Evolutionary conservation across 2,797 vertebrate genomes (phyloP), one percentile per base, ranked within the genome.

Genomic region (Gadopsis marmoratus): DNA sequence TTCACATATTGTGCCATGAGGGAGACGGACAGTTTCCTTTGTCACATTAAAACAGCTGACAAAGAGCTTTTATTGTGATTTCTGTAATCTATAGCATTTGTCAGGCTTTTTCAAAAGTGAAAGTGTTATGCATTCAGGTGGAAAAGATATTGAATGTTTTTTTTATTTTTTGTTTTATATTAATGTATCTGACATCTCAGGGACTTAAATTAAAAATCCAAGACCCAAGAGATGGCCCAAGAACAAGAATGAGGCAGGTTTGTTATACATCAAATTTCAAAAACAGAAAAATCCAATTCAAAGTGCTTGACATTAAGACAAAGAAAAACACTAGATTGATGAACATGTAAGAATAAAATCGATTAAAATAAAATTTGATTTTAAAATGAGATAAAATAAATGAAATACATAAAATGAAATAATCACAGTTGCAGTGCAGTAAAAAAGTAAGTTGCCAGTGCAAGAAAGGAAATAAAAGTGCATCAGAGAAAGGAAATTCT

Each of bases 1-100:
- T 76, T 41, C 63, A 17, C 56, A 31, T 43, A 84, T 76, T 82
- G 83, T 79, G 74, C 73, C 74, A 71, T 64, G 58, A 63, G 61
- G 45, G 48, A 77, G 37, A 4, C 2, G 43, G 12, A 5, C 62
- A 61, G 65, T 69, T 77, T 69, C 69, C 66, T 79, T 74, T 71
- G 65, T 71, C 29, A 31, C 72, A 53, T 51, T 55, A 47, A 74
- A 84, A 76, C 56, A 33, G 81, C 76, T 78, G 79, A 82, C 70
- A 72, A 78, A 66, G 70, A 50, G 70, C 47, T 82, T 79, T 62
- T 50, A 71, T 68, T 77, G 35, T 26, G 41, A 62, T 56, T 45
- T 56, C 19, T 56, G 33, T 72, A 43, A 45, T 29, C 37, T 43
- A 5, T 13, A 4, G 62, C 58, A 13, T 58, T 59, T 66, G 59